Evolutionary conservation across 2,113 vertebrate genomes (phyloP).

Genomic region (Regulus satrapa): DNA sequence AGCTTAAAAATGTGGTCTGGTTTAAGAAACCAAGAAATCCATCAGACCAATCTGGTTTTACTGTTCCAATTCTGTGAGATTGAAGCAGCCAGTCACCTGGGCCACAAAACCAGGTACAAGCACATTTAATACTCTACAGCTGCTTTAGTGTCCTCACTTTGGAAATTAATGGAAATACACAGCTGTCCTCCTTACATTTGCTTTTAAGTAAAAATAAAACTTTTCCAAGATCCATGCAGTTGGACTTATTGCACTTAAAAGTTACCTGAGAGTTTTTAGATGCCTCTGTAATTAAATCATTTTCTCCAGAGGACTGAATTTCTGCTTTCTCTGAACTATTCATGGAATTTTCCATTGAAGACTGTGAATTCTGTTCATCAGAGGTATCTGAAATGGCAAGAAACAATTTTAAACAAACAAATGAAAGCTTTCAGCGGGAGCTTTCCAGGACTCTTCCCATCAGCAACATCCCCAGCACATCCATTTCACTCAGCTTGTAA

Average conservation of each 20-base stretch:
- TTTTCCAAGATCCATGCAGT: neutral
- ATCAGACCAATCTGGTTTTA: neutral
- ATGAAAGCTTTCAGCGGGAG: neutral
- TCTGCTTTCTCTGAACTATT: constrained; percentile 87
- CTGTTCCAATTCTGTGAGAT: neutral
- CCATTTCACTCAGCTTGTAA: neutral
- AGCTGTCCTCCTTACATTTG: neutral
- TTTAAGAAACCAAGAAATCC: neutral
- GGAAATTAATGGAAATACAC: neutral
- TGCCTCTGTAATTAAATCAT: constrained; percentile 80
- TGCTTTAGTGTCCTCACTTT: neutral
- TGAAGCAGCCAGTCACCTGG: neutral
- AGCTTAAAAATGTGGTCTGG: neutral
- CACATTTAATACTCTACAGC: neutral
- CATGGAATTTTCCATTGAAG: constrained; percentile 82
- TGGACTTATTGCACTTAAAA: neutral
- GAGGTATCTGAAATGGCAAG: constrained; percentile 67
- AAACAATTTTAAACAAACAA: neutral
- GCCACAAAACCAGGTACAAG: neutral
- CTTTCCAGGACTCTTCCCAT: neutral
- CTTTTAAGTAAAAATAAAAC: neutral
- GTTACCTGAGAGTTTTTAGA: constrained; percentile 91
- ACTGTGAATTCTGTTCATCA: constrained; percentile 80
- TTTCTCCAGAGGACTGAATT: constrained; percentile 79
- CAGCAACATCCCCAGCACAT: neutral